Conservation (phyloP, 2,888 invertebrate genomes). For the Oligia strigilis region DNA sequence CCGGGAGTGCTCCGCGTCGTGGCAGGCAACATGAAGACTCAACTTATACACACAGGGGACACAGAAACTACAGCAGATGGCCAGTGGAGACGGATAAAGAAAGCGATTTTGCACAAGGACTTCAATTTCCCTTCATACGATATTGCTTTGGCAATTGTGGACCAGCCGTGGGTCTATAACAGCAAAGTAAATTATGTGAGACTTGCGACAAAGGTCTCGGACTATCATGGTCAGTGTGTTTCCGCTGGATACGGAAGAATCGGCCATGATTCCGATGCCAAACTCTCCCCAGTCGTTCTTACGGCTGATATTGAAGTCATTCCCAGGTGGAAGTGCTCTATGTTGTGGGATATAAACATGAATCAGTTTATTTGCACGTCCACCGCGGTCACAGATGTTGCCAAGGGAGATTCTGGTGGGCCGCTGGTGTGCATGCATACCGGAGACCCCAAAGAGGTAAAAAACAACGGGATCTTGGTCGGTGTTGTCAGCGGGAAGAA, state of each 20-base stretch:
- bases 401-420: slow-evolving; percentile 82
- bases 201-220: slow-evolving; percentile 61
- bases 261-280: slow-evolving; percentile 44
- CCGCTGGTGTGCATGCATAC: slow-evolving; percentile 77
- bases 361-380: slow-evolving; percentile 60
- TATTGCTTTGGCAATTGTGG: slow-evolving; percentile 74
- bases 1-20: slow-evolving; percentile 71
- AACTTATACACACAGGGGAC: slow-evolving; percentile 67
- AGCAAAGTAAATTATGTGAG: slow-evolving; percentile 66
- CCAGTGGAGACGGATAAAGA: slow-evolving; percentile 53
- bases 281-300: slow-evolving; percentile 70
- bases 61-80: slow-evolving; percentile 60
- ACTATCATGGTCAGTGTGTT: slow-evolving; percentile 72
- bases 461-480: slow-evolving; percentile 70
- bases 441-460: slow-evolving; percentile 67
- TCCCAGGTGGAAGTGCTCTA: slow-evolving; percentile 70
- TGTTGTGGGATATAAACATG: slow-evolving; percentile 79
- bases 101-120: slow-evolving; percentile 25
- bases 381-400: slow-evolving; percentile 52
- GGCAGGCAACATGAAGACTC: slow-evolving; percentile 74
- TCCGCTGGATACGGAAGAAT: slow-evolving; percentile 77
- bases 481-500: slow-evolving; percentile 84
- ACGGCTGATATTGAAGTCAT: slow-evolving; percentile 72
- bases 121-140: slow-evolving; percentile 70
- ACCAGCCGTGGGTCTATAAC: slow-evolving; percentile 69